Conservation (phyloP, 2,888 invertebrate species). For the Lucinisca nassula region DNA sequence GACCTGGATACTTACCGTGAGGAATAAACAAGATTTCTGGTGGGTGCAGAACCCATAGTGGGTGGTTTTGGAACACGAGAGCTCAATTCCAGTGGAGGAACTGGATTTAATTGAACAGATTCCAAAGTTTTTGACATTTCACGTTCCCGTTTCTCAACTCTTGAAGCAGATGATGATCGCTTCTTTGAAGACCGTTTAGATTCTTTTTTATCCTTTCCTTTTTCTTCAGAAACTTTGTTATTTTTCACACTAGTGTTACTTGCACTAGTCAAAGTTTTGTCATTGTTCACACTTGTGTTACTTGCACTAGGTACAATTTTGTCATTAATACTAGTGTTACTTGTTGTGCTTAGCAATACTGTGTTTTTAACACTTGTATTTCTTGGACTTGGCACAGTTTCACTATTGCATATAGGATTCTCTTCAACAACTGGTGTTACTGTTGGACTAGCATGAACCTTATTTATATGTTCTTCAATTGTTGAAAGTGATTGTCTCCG, state of each 20-base stretch:
- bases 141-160: constrained; percentile 55
- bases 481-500: constrained; percentile 67
- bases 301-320: constrained; percentile 9
- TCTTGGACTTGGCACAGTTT: constrained; percentile 41
- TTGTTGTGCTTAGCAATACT: neutral
- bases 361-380: neutral
- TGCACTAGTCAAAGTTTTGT: constrained; percentile 5
- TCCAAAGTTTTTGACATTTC: constrained; percentile 58
- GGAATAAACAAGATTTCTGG: constrained; percentile 78
- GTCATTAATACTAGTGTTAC: neutral
- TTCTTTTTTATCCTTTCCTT: constrained; percentile 26
- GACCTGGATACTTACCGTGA: constrained; percentile 76
- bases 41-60: constrained; percentile 82
- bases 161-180: constrained; percentile 78
- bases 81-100: constrained; percentile 68
- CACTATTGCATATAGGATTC: constrained; percentile 34
- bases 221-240: constrained; percentile 42
- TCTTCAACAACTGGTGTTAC: constrained; percentile 65
- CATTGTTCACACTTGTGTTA: constrained; percentile 27
- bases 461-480: constrained; percentile 66
- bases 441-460: constrained; percentile 36
- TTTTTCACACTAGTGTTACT: constrained; percentile 18
- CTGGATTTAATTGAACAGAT: constrained; percentile 67
- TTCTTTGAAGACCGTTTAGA: constrained; percentile 33
- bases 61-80: constrained; percentile 82